Percentiles rank a stretch among this genome's conserved stretches.
phyloP scores from a whole-genome alignment of 2,113 vertebrate species.

The Steatornis caripensis region DNA sequence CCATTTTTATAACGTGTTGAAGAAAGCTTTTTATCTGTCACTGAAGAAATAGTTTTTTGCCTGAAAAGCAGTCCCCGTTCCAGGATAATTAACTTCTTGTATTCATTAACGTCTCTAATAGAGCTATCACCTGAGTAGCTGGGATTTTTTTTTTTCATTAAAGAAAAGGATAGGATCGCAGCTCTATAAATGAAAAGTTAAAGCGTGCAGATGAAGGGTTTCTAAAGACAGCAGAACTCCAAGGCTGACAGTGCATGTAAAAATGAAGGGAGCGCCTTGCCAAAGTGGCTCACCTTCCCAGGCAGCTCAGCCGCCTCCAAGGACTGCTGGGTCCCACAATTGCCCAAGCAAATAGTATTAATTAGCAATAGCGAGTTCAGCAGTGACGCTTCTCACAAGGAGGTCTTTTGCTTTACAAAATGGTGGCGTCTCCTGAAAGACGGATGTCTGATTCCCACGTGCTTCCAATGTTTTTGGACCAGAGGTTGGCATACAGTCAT shows the following conservation, averaged over 20 bases:
- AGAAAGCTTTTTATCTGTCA: constrained; percentile 9
- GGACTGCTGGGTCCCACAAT: background rate
- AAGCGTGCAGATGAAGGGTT: background rate
- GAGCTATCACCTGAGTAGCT: background rate
- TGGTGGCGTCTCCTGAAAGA: background rate
- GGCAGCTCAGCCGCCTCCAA: background rate
- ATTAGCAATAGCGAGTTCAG: background rate
- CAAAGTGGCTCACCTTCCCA: background rate
- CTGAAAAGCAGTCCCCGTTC: background rate
- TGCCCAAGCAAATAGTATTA: background rate
- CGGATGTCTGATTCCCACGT: fast-evolving
- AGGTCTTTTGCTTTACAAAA: background rate
- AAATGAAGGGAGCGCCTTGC: background rate
- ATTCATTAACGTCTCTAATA: background rate
- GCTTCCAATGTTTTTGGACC: background rate
- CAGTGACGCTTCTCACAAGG: background rate
- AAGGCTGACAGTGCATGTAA: background rate
- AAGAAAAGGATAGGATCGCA: background rate
- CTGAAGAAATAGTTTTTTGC: background rate
- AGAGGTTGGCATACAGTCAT: background rate
- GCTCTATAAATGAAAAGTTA: background rate
- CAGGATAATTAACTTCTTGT: background rate
- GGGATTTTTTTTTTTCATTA: background rate
- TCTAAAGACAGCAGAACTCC: background rate
- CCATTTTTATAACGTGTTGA: background rate